Conservation (phyloP, 2,888 invertebrate genomes). For the Stictocephala bisonia region DNA sequence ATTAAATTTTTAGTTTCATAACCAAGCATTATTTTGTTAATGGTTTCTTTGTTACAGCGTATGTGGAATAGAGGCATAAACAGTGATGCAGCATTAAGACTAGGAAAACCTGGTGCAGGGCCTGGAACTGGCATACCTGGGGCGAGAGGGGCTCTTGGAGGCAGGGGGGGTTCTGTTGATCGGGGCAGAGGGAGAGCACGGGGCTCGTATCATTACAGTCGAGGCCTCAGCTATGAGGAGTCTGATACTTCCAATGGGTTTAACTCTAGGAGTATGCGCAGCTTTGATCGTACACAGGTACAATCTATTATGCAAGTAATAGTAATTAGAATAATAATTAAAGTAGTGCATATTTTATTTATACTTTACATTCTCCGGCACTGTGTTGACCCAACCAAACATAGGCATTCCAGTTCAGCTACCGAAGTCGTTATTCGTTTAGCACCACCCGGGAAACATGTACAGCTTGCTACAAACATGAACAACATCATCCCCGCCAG, state of each 20-base stretch:
- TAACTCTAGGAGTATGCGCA: slow-evolving; percentile 50
- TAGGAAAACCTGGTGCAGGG: slow-evolving; percentile 60
- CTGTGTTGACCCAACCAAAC: no score
- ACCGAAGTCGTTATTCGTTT: no score
- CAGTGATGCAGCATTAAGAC: slow-evolving; percentile 65
- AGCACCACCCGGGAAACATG: no score
- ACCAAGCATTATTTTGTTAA: not conserved
- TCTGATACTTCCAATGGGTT: slow-evolving; percentile 62
- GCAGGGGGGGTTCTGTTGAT: slow-evolving; percentile 63
- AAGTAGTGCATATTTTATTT: no score
- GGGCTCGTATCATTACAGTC: slow-evolving; percentile 63
- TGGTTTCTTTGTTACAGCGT: slow-evolving; percentile 65
- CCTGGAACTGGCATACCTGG: slow-evolving; percentile 59
- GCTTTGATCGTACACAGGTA: slow-evolving; percentile 59
- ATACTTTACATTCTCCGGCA: no score
- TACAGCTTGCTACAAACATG: no score
- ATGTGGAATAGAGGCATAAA: slow-evolving; percentile 70
- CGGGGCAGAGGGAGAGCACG: slow-evolving; percentile 48
- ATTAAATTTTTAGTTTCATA: slow-evolving; percentile 19
- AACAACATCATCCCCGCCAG: no score
- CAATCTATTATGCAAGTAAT: no score
- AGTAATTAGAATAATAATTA: no score
- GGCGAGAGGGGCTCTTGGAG: slow-evolving; percentile 64
- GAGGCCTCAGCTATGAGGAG: slow-evolving; percentile 66
- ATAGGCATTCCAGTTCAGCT: no score